A percentile compares a stretch with the other conserved stretches of the same genome.
Conservation (phyloP, 2,797 vertebrate species). For the Myotis daubentonii region DNA sequence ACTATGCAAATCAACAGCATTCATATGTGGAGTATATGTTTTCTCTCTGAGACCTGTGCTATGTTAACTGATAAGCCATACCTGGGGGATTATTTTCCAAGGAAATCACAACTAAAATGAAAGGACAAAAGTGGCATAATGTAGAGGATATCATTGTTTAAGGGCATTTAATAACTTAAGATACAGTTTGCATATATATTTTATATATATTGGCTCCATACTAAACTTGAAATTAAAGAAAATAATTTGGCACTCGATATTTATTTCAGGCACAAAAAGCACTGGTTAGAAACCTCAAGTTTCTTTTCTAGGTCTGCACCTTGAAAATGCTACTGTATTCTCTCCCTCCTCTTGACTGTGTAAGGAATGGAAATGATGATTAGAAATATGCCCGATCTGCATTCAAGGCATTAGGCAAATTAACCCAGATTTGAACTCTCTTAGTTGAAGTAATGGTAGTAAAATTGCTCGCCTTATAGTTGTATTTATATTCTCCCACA, state of each 20-base stretch:
- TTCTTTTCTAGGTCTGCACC: neutral
- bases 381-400: neutral
- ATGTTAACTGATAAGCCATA: neutral
- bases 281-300: too few species aligned
- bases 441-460: slow-evolving; percentile 11
- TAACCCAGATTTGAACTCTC: slow-evolving; percentile 55
- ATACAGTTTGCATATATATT: neutral
- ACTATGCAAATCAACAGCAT: neutral
- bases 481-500: slow-evolving; percentile 5
- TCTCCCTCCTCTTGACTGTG: neutral
- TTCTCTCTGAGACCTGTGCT: neutral
- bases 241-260: neutral
- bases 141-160: neutral
- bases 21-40: neutral
- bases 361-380: neutral
- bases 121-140: neutral
- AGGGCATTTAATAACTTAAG: neutral
- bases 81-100: neutral
- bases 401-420: slow-evolving; percentile 39
- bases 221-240: neutral
- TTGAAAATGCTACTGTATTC: neutral
- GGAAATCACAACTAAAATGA: neutral
- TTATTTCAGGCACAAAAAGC: neutral
- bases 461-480: slow-evolving; percentile 5
- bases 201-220: neutral